A percentile compares a stretch with the other conserved stretches of the same genome.
These are phyloP conservation scores for Leuctra nigra DNA, from an alignment of 2,888 invertebrate species.

Conservation along the genomic window DNA sequence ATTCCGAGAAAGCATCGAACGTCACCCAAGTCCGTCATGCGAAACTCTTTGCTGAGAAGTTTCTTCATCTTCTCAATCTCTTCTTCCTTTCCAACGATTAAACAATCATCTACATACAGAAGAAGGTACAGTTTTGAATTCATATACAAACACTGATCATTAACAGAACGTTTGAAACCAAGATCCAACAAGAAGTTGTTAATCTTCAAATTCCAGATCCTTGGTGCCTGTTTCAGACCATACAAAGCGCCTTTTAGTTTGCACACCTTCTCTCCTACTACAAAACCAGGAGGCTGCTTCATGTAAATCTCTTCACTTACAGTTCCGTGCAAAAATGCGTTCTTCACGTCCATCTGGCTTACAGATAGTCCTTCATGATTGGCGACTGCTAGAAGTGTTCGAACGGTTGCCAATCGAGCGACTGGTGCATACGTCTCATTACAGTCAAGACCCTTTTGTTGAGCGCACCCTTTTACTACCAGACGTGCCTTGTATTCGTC, in stretches of 20 bases:
- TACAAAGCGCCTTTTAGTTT: not conserved
- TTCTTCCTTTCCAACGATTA: not conserved
- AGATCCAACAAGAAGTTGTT: not conserved
- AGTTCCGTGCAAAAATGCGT: constrained; percentile 34
- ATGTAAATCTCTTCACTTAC: constrained; percentile 33
- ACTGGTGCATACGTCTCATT: constrained; percentile 10
- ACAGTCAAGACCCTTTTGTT: not conserved
- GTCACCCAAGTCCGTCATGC: constrained; percentile 33
- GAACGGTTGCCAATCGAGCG: not conserved
- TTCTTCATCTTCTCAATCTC: constrained; percentile 24
- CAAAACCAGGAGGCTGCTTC: constrained; percentile 9
- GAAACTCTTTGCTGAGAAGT: constrained; percentile 30
- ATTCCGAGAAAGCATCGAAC: constrained; percentile 32
- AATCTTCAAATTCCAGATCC: not conserved
- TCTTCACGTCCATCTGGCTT: constrained; percentile 33
- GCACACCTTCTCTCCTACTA: not conserved
- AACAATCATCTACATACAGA: constrained; percentile 13
- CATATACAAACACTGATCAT: constrained; percentile 4
- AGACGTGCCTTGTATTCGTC: constrained; percentile 31
- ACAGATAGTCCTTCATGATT: not conserved
- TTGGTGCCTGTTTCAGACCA: constrained; percentile 11
- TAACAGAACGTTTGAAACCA: constrained; percentile 1
- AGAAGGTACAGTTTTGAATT: not conserved
- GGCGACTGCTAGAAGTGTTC: not conserved
- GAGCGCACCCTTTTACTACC: not conserved